Percentiles rank a stretch among this genome's conserved stretches.
Evolutionary conservation across 2,113 vertebrate genomes (phyloP).

Genomic region (Nycticorax nycticorax): DNA sequence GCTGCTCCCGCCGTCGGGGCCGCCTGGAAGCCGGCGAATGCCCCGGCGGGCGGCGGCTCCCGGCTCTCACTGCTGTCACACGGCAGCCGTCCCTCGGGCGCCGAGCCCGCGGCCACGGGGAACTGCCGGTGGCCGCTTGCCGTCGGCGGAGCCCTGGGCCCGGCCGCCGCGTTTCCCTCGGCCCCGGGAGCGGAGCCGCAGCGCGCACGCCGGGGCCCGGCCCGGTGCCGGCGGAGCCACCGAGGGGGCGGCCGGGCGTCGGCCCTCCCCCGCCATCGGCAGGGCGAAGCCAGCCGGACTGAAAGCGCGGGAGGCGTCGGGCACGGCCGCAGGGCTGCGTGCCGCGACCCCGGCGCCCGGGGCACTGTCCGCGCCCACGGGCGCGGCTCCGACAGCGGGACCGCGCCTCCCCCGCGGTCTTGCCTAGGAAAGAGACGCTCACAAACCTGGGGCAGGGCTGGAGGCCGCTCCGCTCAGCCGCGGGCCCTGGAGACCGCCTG

Average conservation of each 20-base stretch:
- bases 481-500: background rate
- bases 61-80: background rate
- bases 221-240: background rate
- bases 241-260: background rate
- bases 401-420: background rate
- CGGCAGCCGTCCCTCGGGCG: background rate
- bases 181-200: background rate
- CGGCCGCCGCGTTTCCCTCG: background rate
- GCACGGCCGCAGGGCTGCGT: background rate
- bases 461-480: background rate
- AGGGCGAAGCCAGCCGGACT: too few species aligned
- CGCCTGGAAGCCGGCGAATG: background rate
- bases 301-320: background rate
- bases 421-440: background rate
- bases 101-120: background rate
- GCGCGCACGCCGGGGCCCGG: background rate
- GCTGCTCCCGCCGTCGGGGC: too few species aligned
- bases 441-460: slow-evolving; percentile 42
- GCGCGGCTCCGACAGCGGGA: background rate
- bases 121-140: too few species aligned
- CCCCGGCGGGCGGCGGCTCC: background rate
- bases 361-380: background rate
- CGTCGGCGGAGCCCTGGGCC: background rate
- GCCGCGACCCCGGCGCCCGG: background rate
- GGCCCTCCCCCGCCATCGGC: background rate